A percentile compares a stretch with the other conserved stretches of the same genome.
phyloP scores from a whole-genome alignment of 2,113 vertebrate species.

The Amphiprion ocellaris region DNA sequence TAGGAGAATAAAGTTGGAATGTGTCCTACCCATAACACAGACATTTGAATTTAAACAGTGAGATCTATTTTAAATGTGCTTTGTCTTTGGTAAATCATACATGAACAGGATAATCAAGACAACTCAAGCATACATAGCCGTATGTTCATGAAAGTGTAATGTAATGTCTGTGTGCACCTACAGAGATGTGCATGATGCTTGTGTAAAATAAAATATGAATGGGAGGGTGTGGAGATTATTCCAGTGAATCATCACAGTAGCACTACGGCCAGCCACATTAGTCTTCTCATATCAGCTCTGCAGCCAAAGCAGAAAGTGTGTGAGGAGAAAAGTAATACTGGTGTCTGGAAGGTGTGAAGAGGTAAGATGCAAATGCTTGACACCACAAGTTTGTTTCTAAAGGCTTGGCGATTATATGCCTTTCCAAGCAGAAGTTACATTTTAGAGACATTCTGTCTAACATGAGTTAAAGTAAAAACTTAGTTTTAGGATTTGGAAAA shows the following conservation, averaged over 20 bases:
- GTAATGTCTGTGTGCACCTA: not conserved
- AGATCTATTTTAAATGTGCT: conserved; percentile 11
- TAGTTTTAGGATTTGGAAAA: not conserved
- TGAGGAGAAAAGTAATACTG: not conserved
- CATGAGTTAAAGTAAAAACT: not conserved
- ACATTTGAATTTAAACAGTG: conserved; percentile 24
- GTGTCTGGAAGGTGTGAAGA: not conserved
- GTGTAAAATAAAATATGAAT: conserved; percentile 18
- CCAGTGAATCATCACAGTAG: conserved; percentile 6
- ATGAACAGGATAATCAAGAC: not conserved
- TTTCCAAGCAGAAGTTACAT: not conserved
- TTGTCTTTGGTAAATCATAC: not conserved
- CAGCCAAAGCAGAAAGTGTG: not conserved
- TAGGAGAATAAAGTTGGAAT: conserved; percentile 29
- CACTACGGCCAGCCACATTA: conserved; percentile 1
- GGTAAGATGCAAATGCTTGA: not conserved
- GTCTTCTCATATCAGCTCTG: not conserved
- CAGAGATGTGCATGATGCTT: not conserved
- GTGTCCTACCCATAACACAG: conserved; percentile 5
- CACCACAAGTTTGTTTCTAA: not conserved
- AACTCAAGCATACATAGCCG: conserved; percentile 2
- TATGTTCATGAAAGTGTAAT: not conserved
- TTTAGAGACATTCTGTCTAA: not conserved
- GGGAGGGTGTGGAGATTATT: not conserved
- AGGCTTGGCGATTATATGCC: not conserved